Base-by-base conservation (phyloP, 1,140 invertebrate genomes). In the Achroia grisella region DNA sequence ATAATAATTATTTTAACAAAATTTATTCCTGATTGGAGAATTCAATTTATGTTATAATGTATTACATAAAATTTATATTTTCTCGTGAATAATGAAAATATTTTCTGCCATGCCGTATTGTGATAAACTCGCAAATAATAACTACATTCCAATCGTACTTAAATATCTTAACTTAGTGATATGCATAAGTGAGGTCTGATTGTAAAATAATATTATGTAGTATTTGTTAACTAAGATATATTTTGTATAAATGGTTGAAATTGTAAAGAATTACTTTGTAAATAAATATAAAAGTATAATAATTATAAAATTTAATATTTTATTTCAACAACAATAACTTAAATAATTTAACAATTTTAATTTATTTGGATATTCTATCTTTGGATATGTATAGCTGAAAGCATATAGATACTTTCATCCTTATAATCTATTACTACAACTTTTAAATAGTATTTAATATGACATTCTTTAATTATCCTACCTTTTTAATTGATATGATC, bases 161-260 rank as follows among this genome's bases (percentile, higher is more conserved):
- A 72, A 52, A 55, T 47, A 61, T 63, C 62, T 53, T 71, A 68
- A 66, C 54, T 67, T 63, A 75, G 64, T 71, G 61, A 72, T 73
- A 67, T 63, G 54, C 53, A 55, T 56, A 71, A 71, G 66, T 70
- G 63, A 79, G 66, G 73, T 84, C 71, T 74, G 77, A 81, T 76
- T 84, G 80, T 84, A 84, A 71, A 73, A 76, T 83, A 83, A 80
- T 76, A 66, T 64, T 71, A 71, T 70, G 48, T 78, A 75, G 76
- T 70, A 61, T 48, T 78, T 74, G 77, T 84, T 84, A 82, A 75
- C 74, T 81, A 78, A 82, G 77, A 75, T 73, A 80, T 80, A 77
- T 81, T 78, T 82, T 84, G 78, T 84, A 84, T 80, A 74, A 80
- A 84, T 84, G 80, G 78, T 84, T 85, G 73, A 85, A 68, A 72